A percentile compares a stretch with the other conserved stretches of the same genome.
Evolutionary conservation across 2,113 vertebrate genomes (phyloP).

Genomic region (Cariama cristata): DNA sequence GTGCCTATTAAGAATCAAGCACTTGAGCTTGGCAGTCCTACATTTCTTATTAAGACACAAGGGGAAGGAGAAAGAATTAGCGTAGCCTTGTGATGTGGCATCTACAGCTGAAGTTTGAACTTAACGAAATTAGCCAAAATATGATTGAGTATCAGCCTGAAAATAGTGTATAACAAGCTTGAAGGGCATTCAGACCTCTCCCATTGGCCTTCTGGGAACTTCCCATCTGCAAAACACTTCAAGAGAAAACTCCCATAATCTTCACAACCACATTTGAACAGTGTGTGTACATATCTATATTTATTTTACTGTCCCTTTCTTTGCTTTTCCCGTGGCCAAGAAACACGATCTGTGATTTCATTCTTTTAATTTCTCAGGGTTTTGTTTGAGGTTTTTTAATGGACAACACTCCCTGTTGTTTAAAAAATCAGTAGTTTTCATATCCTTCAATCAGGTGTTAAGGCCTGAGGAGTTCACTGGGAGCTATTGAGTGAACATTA

Average conservation of each 20-base stretch:
- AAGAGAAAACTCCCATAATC: not conserved
- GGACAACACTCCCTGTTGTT: not conserved
- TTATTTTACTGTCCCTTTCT: constrained; percentile 9
- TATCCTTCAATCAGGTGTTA: not conserved
- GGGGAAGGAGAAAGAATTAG: constrained; percentile 13
- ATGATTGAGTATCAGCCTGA: constrained; percentile 23
- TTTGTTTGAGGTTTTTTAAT: not conserved
- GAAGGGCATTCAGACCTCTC: constrained; percentile 28
- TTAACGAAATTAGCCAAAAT: constrained; percentile 60
- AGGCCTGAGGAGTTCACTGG: not conserved
- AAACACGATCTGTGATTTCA: not conserved
- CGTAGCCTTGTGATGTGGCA: constrained; percentile 68
- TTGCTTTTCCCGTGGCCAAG: not conserved
- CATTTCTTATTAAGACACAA: not conserved
- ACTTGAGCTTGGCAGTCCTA: not conserved
- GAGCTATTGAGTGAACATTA: not conserved
- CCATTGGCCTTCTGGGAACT: constrained; percentile 18
- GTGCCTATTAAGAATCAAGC: constrained; percentile 26
- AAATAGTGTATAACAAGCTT: constrained; percentile 15
- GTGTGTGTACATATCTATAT: not conserved
- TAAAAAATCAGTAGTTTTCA: not conserved
- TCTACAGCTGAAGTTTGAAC: constrained; percentile 41
- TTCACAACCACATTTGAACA: not conserved
- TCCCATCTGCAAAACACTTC: constrained; percentile 51
- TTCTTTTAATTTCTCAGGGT: not conserved